Conservation (phyloP, 2,797 vertebrate species). For the Rhinichthys osculus region DNA sequence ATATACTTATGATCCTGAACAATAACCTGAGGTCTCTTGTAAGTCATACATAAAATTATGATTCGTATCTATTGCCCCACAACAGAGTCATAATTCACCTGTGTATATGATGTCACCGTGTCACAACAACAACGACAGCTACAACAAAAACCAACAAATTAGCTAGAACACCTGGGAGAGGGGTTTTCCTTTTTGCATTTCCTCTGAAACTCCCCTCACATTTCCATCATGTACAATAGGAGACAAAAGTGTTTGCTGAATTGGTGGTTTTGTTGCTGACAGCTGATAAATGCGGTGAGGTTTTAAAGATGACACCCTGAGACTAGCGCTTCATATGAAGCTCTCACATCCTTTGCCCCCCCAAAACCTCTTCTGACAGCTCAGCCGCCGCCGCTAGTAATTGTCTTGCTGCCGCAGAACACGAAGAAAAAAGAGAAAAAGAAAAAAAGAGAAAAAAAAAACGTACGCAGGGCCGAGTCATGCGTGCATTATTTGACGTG, state of each 20-base stretch:
- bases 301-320: constrained; percentile 78
- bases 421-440: constrained; percentile 12
- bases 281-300: constrained; percentile 76
- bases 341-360: constrained; percentile 64
- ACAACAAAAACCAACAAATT: constrained; percentile 66
- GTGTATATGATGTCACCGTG: constrained; percentile 49
- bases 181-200: constrained; percentile 33
- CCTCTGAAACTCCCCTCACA: constrained; percentile 50
- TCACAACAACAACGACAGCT: constrained; percentile 37
- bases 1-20: constrained; percentile 61
- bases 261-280: constrained; percentile 80
- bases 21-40: constrained; percentile 63
- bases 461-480: constrained; percentile 65
- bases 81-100: constrained; percentile 69
- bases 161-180: constrained; percentile 59
- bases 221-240: constrained; percentile 63
- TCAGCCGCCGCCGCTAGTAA: constrained; percentile 69
- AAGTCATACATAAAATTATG: constrained; percentile 66
- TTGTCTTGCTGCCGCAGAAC: constrained; percentile 66
- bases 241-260: constrained; percentile 77
- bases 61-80: constrained; percentile 63
- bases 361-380: constrained; percentile 75
- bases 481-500: constrained; percentile 73
- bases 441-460: not conserved
- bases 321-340: constrained; percentile 64